Base-by-base conservation (phyloP, 2,113 vertebrate genomes). In the Pterocles gutturalis region DNA sequence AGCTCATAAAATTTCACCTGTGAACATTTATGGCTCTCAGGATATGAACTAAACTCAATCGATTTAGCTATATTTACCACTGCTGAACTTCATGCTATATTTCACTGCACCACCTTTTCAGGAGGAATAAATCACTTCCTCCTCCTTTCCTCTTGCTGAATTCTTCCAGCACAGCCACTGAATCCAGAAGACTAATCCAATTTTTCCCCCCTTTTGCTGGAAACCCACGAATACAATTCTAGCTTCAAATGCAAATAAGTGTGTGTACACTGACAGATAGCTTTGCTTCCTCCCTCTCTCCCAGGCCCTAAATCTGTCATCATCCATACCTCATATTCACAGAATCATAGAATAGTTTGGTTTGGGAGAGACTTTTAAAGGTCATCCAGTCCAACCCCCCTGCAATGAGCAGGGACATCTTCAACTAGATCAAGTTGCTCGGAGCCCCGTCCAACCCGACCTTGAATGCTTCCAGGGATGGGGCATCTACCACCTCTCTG, bases 1-100 rank as follows among this genome's bases (percentile, higher is more conserved):
- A 96, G 96, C 94, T 96, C 86, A 93, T 98, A 98, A 98, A 97
- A 95, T 98, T 98, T 98, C 98, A 98, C 98, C 98, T 98, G 97
- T 97, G 83, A 94, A 96, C 87, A 10, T 98, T 98, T 98, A 98
- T 95, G 96, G 91, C 97, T 97, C 97, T 97, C 97, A 97, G 98
- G 97, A 98, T 97, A 96, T 98, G 97, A 98, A 96, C 97, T 96
- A 66, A 96, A 97, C 95, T 97, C 85, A 25, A 81, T 89, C 95
- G 91, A 89, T 97, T 98, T 96, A 97, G 89, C 96, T 97, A 85
- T 96, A 97, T 98, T 98, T 98, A 97, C 95, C 96, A 36, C 83
- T 96, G 94, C 97, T 97, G 95, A 94, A 97, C 72, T 89, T 87
- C 82, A 93, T 26, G 17, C 90, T 83, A 51, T 72, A 67, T 95